Evolutionary conservation across 1,140 invertebrate species (phyloP), one percentile per base, ranked within the genome.

Genomic region (Lasaia peninsularis): DNA sequence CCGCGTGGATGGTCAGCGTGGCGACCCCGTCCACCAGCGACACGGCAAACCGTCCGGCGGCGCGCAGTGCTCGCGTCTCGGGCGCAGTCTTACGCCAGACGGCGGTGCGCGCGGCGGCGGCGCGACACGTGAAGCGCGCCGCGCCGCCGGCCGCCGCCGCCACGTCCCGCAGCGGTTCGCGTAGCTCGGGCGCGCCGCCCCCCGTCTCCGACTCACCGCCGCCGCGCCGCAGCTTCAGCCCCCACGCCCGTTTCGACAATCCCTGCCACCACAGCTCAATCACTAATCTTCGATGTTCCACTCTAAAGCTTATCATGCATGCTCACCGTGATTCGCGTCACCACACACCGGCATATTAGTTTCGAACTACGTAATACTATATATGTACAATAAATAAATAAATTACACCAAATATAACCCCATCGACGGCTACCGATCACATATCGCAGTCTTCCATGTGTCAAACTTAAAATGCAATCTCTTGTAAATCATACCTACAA

Each of bases 41-140:
- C 31, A 91, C 77, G 37, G 81, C 76, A 67, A 91, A 90, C 8
- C 90, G 80, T 5, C 89, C 91, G 5, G 86, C 86, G 67, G 86
- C 88, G 10, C 90, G 80, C 20, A 92, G 69, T 18, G 91, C 81
- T 40, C 87, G 88, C 9, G 89, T 84, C 55, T 91, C 90, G 0
- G 91, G 91, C 28, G 91, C 88, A 0, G 88, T 88, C 72, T 91
- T 92, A 32, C 89, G 89, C 93, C 93, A 93, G 9, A 81, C 81
- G 32, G 92, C 89, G 21, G 88, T 58, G 18, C 88, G 75, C 12
- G 82, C 66, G 53, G 78, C 87, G 49, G 69, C 52, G 9, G 85
- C 78, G 34, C 79, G 79, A 63, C 88, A 90, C 14, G 78, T 35
- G 10, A 90, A 65, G 24, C 75, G 74, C 56, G 80, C 86, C 34